These are phyloP conservation scores for Diuraphis noxia DNA, from an alignment of 1,140 invertebrate species.

Conservation along the genomic window DNA sequence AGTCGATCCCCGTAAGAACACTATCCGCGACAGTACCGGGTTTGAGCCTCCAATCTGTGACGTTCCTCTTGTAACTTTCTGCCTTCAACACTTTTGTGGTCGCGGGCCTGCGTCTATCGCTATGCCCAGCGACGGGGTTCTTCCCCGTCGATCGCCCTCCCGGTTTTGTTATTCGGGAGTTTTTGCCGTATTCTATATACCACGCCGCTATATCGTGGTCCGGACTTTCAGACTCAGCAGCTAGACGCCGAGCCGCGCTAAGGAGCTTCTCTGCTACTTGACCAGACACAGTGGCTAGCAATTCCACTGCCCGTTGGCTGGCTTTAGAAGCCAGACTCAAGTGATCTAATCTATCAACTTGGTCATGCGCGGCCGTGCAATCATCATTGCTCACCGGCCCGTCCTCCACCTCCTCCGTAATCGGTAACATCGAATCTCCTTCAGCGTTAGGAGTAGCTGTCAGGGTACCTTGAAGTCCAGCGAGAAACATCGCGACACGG, in stretches of 20 bases:
- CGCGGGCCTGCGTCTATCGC: neutral
- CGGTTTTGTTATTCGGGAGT: neutral
- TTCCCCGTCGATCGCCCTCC: neutral
- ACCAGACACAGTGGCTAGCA: no score
- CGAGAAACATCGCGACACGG: no score
- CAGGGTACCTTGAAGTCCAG: accelerated
- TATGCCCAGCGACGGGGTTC: no score
- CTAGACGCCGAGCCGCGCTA: neutral
- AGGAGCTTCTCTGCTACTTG: neutral
- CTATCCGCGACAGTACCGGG: neutral
- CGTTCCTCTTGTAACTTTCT: neutral
- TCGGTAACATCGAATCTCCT: no score
- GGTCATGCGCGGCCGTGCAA: accelerated
- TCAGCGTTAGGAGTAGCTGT: no score
- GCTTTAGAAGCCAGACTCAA: no score
- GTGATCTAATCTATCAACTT: no score
- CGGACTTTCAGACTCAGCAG: accelerated
- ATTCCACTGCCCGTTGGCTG: no score
- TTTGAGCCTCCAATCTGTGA: neutral
- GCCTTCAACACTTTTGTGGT: neutral
- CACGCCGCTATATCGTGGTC: neutral
- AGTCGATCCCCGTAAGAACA: neutral
- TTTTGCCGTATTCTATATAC: neutral
- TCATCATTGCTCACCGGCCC: no score
- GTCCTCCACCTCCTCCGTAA: accelerated